A percentile compares a stretch with the other conserved stretches of the same genome.
Evolutionary conservation across 2,113 vertebrate genomes (phyloP).

Genomic region (Bos indicus): DNA sequence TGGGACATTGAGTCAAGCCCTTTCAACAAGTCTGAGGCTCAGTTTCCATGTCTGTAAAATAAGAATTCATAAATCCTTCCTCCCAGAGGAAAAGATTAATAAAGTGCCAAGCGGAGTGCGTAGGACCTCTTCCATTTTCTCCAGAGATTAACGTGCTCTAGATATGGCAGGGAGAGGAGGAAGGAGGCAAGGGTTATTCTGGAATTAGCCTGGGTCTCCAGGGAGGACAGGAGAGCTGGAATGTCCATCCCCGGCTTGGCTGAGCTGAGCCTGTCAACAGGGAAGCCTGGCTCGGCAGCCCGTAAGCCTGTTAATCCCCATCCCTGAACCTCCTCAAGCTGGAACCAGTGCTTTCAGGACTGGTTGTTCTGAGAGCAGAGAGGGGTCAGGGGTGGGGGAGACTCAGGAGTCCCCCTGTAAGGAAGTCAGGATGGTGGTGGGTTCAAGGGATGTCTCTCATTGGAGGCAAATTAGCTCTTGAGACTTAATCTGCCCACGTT

Average conservation of each 20-base stretch:
- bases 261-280: background rate
- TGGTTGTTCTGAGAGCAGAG: no score
- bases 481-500: background rate
- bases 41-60: background rate
- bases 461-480: background rate
- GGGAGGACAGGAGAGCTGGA: slow-evolving; percentile 63
- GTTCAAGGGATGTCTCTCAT: background rate
- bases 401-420: background rate
- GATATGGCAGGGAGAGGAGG: slow-evolving; percentile 74
- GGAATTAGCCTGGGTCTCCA: slow-evolving; percentile 76
- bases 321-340: no score
- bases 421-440: background rate
- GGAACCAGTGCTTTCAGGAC: fast-evolving
- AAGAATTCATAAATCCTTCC: background rate
- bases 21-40: background rate
- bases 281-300: background rate
- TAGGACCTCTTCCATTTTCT: background rate
- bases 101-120: background rate
- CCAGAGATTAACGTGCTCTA: slow-evolving; percentile 61
- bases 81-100: background rate
- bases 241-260: background rate
- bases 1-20: background rate
- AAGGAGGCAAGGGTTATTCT: slow-evolving; percentile 76
- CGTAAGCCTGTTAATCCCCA: background rate
- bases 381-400: background rate